Evolutionary conservation across 2,888 invertebrate species (phyloP).

Genomic region (Agriotes lineatus): DNA sequence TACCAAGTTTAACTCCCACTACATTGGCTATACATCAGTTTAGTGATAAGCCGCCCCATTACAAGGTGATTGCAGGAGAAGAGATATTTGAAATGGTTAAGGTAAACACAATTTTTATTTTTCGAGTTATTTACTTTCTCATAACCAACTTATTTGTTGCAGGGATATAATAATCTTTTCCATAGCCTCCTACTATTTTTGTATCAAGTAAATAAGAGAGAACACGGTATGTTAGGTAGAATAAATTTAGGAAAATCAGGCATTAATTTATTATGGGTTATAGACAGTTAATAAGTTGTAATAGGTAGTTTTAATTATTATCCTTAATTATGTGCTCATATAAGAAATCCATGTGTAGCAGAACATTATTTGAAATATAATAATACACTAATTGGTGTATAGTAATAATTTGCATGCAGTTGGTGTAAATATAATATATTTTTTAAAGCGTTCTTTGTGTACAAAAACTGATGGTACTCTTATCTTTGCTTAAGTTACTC

Average conservation of each 20-base stretch:
- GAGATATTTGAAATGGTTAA: conserved; percentile 77
- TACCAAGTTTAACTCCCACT: conserved; percentile 65
- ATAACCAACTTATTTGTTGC: no score
- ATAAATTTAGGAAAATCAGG: conserved; percentile 84
- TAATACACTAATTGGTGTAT: no score
- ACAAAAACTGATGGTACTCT: no score
- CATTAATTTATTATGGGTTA: conserved; percentile 87
- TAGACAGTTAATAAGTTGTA: conserved; percentile 68
- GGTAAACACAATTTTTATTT: conserved; percentile 61
- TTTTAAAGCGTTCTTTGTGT: no score
- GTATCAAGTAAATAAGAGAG: conserved; percentile 78
- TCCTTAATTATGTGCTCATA: no score
- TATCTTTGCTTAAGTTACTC: no score
- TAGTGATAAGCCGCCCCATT: conserved; percentile 78
- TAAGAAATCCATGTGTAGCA: no score
- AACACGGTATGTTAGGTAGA: conserved; percentile 81
- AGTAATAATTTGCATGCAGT: no score
- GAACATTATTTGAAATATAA: no score
- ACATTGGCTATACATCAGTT: conserved; percentile 75
- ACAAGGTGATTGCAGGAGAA: conserved; percentile 75
- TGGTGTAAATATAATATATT: no score
- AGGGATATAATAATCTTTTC: conserved; percentile 91
- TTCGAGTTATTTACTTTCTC: conserved; percentile 25
- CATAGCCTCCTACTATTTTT: conserved; percentile 88
- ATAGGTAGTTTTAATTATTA: no score